Evolutionary conservation across 2,888 invertebrate species (phyloP), one percentile per base, ranked within the genome.

Genomic region (Drosophila borealis): DNA sequence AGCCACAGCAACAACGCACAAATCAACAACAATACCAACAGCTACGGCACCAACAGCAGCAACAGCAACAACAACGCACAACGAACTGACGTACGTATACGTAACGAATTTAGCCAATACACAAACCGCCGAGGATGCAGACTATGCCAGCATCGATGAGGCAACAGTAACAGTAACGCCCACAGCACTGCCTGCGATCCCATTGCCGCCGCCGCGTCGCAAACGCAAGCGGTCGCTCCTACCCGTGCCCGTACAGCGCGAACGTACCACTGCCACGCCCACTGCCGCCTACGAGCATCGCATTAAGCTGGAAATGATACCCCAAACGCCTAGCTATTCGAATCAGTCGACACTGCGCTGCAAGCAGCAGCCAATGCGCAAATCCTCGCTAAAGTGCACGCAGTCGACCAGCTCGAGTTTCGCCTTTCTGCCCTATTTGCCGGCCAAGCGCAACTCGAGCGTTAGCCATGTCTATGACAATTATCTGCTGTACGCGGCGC

Each of bases 81-180:
- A 88, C 87, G 84, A 84, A 81, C 88, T 89, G 91, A 92, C 91
- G 92, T 92, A 92, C 91, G 92, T 92, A 92, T 92, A 89, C 90
- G 91, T 91, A 89, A 90, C 84, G 88, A 89, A 88, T 88, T 89
- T 91, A 90, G 81, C 75, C 66, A 80, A 81, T 80, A 81, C 71
- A 78, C 76, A 83, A 83, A 83, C 63, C 82, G 51, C 17, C 29
- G 66, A 63, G 65, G 66, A 77, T 34, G 66, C 71, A 11, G 78
- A 80, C 42, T 88, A 84, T 60, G 80, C 74, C 62, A 89, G 79
- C 70, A 89, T 84, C 21, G 88, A 82, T 36, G 87, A 84, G 55
- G 42, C 74, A n/a, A 19, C 33, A 13, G 21, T 37, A 25, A 39
- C 62, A n/a, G 34, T 48, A 29, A 50, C 42, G 42, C 13, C 42